Base-by-base conservation (phyloP, 1,140 invertebrate genomes). In the Drosophila navojoa region DNA sequence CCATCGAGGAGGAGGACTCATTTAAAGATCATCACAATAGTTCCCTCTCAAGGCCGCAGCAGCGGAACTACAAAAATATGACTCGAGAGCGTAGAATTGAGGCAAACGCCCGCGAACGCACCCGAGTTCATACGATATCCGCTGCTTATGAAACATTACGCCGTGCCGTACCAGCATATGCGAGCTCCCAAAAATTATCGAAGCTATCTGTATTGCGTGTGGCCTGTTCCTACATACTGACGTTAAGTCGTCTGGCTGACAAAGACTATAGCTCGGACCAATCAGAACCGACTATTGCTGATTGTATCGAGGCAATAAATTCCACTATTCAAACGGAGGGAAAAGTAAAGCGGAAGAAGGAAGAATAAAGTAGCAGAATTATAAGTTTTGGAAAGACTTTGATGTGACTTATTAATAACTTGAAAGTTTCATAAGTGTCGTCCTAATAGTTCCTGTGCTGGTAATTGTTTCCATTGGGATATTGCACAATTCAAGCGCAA, bases 1-100 rank as follows among this genome's bases (percentile, higher is more conserved):
- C 9, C n/a, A 45, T 45, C 42, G 42, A 15, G 3, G n/a, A 16
- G 42, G 81, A 47, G 68, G 80, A 58, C 45, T 25, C 61, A 22
- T 9, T 42, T 27, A 71, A 69, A 49, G 47, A 59, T 63, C 44
- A 40, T 16, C n/a, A 52, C 13, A 13, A 16, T 52, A 1, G 49
- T 15, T 52, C 47, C 25, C 42, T 29, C 32, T 44, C 49, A 11
- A 93, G 93, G 9, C 92, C 94, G 27, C 94, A 96, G 55, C 96
- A 97, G 79, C 95, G 97, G 69, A 98, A 98, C 91, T 98, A 98
- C 92, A 98, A 98, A 90, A 98, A 98, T 89, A 98, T 98, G 97
- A 98, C 97, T 0, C 93, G 97, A 25, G 97, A 98, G 85, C 93
- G 97, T 69, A 93, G 97, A 32, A 98, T 98, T 80, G 97, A 99